phyloP scores from a whole-genome alignment of 1,140 invertebrate genomes.

The Pygmarrhopalites habei region DNA sequence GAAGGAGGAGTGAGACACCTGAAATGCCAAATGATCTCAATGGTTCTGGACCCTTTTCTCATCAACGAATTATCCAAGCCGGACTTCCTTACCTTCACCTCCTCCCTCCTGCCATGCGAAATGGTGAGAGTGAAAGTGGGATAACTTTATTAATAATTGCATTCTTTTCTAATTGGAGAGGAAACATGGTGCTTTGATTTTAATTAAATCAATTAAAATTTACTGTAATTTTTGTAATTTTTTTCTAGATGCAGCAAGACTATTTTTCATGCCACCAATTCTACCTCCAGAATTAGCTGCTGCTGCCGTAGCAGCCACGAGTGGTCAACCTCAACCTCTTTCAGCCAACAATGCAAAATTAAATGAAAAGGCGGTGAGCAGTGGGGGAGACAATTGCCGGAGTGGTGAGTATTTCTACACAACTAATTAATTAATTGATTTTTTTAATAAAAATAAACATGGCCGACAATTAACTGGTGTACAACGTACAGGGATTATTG shows the following conservation, averaged over 20 bases:
- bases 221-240: background rate
- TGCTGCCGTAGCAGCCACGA: conserved; percentile 41
- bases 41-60: conserved; percentile 25
- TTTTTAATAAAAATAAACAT: background rate
- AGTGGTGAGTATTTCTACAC: background rate
- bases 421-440: background rate
- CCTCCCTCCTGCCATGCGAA: conserved; percentile 28
- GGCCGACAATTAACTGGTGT: background rate
- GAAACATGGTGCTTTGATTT: background rate
- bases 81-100: conserved; percentile 32
- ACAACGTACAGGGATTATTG: background rate
- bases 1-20: conserved; percentile 27
- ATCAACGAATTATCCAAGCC: conserved; percentile 28
- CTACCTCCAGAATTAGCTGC: conserved; percentile 43
- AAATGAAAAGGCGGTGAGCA: background rate
- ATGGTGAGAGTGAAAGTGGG: conserved; percentile 12
- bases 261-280: conserved; percentile 46
- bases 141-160: background rate
- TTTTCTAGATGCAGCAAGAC: conserved; percentile 29
- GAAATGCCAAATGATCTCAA: conserved; percentile 20
- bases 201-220: background rate
- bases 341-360: background rate
- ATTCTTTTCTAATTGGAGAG: background rate
- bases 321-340: background rate
- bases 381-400: background rate